Base-by-base conservation (phyloP, 1,140 invertebrate species). In the Coenobita brevimanus region DNA sequence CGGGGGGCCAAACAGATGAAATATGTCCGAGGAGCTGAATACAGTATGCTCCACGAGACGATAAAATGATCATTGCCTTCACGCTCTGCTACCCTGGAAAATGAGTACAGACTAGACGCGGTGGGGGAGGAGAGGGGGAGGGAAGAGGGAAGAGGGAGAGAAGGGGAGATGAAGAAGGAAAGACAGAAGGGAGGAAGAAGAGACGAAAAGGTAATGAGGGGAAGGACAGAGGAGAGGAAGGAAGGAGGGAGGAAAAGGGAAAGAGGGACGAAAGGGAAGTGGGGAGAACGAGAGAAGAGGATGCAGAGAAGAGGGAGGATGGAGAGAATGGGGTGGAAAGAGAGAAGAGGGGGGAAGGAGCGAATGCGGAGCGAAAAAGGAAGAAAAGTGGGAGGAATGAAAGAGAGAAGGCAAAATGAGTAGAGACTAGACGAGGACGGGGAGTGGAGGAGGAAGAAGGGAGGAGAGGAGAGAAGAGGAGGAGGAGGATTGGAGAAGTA, bases 11-110 rank as follows among this genome's bases (percentile, higher is more conserved):
- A 36, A 73, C 83, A 86, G 83, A 86, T 86, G 83, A 86, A 86
- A 86, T 86, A 86, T 86, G 83, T 38, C 69, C 83, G 73, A 64
- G 73, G 64, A 79, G 73, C 83, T 60, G 64, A 75, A 78, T 86
- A 86, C 73, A 86, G 83, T 86, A 86, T 86, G 83, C 83, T 86
- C 73, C 33, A 64, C 75, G 60, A 67, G 83, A 57, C 83, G n/a
- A 76, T 86, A 86, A 86, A 86, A 67, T 75, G 73, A 86, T 86
- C 83, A 86, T 86, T 86, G 79, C 83, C 79, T 86, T 79, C 83
- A n/a, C 69, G 82, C 82, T 85, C 82, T 85, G 82, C 82, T 73
- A 73, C 82, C 71, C 82, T 76, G 82, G 82, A 86, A 86, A 86
- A 86, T 86, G 83, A 86, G 83, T 86, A 67, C 73, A 76, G 82